Base-by-base conservation (phyloP, 2,888 invertebrate genomes). In the Beris chalybata region DNA sequence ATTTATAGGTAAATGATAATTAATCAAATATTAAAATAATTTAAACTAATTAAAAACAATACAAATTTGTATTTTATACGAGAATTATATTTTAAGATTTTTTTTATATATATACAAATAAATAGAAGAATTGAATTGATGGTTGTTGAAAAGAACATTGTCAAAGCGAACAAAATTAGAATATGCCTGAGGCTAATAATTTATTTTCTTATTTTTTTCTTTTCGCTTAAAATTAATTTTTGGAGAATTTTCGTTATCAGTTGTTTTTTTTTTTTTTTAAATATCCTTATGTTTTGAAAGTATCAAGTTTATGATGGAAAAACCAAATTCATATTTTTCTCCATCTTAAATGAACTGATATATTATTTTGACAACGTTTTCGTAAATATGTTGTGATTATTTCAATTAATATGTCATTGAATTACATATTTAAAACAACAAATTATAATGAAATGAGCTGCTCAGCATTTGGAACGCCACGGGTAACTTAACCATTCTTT, bases 61-160 rank as follows among this genome's bases (percentile, higher is more conserved):
- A 38, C 31, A n/a, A 32, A n/a, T 61, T 52, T 61, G 61, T 50
- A 61, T 61, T 61, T 61, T 61, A 50, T 61, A 61, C 38, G 61
- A 61, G 32, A 15, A 58, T 22, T 58, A 58, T 58, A 61, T 52
- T 32, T 48, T 61, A 52, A 52, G 52, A 31, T 31, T 52, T 52
- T 48, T 61, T 61, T n/a, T n/a, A n/a, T n/a, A n/a, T 61, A 50
- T 61, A 61, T 50, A 61, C 38, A 61, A 22, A 29, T 38, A 13
- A 59, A 59, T 32, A 31, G 48, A 32, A 9, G 52, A 7, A 61
- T 61, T 52, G 50, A 30, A 61, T 61, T 61, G 32, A 59, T 61
- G 61, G 22, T 61, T 61, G 50, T 61, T 61, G 61, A 58, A 30
- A 58, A 44, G 30, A 44, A 12, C 9, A 38, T 38, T 9, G 5